Base-by-base conservation (phyloP, 2,113 vertebrate genomes). In the Pongo abelii region DNA sequence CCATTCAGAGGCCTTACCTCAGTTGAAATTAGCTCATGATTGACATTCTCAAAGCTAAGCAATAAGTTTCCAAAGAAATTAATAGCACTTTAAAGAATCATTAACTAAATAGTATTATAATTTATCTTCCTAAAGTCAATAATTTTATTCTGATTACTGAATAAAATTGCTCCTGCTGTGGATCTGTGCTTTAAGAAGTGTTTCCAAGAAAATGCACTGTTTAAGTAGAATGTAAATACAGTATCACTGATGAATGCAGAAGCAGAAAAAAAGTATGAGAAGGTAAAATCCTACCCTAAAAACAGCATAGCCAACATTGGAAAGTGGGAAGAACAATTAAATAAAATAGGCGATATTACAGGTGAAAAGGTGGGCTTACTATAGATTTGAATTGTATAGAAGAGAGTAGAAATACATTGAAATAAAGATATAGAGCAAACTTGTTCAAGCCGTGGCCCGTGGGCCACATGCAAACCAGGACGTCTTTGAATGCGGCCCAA, bases 1-100 rank as follows among this genome's bases (percentile, higher is more conserved):
- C 10, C 11, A 84, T 86, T 40, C 78, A 75, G 90, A 89, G 80
- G 75, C 86, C 59, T 75, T 13, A 40, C 6, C 11, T 23, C 22
- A 79, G 46, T 78, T 46, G 38, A 91, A 90, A 90, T 32, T 78
- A 69, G 79, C 32, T 84, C 38, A 91, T 12, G n/a, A 81, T 10
- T 94, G 20, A 78, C 78, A 74, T 14, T 50, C 84, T 78, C 46
- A 93, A 94, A 81, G 3, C 43, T 59, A 69, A 89, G 16, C 32
- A 95, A 43, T 52, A 89, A 52, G 14, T 93, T 81, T 35, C 57
- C 11, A 20, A 83, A 22, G 13, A 87, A 93, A 92, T 55, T 38
- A 84, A 69, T 35, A 90, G 32, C 14, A 84, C 77, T 94, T 95
- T 95, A 64, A 89, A 80, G 40, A 91, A 88, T 94, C 23, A 88